Percentiles rank a stretch among this genome's conserved stretches.
Evolutionary conservation across 1,140 invertebrate species (phyloP).

Genomic region (Rhopalosiphum padi): DNA sequence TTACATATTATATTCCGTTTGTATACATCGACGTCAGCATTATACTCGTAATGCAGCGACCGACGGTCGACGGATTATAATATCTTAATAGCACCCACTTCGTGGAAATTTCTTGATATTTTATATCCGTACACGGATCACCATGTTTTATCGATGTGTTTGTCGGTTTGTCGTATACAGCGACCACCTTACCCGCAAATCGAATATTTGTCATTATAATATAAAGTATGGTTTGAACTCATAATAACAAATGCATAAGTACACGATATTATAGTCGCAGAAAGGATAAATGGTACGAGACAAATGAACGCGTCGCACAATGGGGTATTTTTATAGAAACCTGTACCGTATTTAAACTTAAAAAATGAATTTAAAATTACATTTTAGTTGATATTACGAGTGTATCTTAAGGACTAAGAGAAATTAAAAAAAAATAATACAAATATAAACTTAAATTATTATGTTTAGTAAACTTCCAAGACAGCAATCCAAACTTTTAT

Average conservation of each 20-base stretch:
- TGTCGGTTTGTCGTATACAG: background rate
- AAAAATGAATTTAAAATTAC: background rate
- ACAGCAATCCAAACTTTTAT: slow-evolving; percentile 16
- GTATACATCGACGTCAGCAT: background rate
- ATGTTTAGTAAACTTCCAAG: background rate
- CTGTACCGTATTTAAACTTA: background rate
- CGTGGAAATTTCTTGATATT: background rate
- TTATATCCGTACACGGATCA: background rate
- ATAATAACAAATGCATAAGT: background rate
- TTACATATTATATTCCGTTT: background rate
- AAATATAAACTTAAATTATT: background rate
- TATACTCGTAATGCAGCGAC: background rate
- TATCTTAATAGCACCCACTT: background rate
- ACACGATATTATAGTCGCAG: background rate
- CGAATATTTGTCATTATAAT: background rate
- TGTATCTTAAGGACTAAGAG: background rate
- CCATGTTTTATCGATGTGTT: background rate
- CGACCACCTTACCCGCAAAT: background rate
- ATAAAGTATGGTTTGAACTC: background rate
- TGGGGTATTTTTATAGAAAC: background rate
- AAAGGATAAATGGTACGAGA: background rate
- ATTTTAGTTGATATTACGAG: background rate
- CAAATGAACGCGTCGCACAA: background rate
- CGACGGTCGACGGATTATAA: background rate
- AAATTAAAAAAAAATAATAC: background rate